Evolutionary conservation across 2,888 invertebrate genomes (phyloP).

Genomic region (Dasysyrphus tricinctus): DNA sequence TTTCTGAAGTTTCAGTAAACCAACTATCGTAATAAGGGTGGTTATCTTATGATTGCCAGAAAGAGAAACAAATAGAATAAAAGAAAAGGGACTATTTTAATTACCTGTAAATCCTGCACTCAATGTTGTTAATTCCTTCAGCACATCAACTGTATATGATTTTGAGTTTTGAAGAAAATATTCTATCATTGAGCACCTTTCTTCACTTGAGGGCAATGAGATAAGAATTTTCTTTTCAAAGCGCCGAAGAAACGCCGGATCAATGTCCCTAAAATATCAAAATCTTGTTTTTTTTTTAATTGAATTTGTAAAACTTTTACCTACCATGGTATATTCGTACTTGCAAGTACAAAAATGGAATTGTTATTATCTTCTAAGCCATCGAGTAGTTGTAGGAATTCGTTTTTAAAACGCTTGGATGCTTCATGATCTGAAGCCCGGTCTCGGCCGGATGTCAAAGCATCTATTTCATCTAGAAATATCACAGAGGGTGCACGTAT

Average conservation of each 20-base stretch:
- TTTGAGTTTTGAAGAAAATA: constrained; percentile 85
- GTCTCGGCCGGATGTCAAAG: constrained; percentile 88
- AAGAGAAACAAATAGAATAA: too few relatives aligned
- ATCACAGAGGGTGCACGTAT: constrained; percentile 94
- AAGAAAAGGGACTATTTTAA: too few relatives aligned
- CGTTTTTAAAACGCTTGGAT: constrained; percentile 93
- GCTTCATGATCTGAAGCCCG: constrained; percentile 92
- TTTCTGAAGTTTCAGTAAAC: too few relatives aligned
- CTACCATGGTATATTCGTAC: constrained; percentile 96
- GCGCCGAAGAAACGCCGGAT: constrained; percentile 93
- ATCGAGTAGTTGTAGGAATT: constrained; percentile 94
- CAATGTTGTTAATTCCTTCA: constrained; percentile 84
- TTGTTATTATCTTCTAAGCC: constrained; percentile 87
- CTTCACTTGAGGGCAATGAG: constrained; percentile 88
- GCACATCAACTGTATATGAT: constrained; percentile 76
- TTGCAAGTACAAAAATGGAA: constrained; percentile 89
- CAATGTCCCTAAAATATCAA: constrained; percentile 89
- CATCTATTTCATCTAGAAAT: constrained; percentile 96
- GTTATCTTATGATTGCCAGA: too few relatives aligned
- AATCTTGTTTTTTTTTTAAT: not conserved
- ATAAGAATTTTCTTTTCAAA: constrained; percentile 94
- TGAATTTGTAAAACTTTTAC: not conserved
- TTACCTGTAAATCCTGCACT: constrained; percentile 92
- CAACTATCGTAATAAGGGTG: too few relatives aligned
- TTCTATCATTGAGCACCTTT: constrained; percentile 88